Evolutionary conservation across 2,888 invertebrate genomes (phyloP).

Genomic region (Campoplex capitator): DNA sequence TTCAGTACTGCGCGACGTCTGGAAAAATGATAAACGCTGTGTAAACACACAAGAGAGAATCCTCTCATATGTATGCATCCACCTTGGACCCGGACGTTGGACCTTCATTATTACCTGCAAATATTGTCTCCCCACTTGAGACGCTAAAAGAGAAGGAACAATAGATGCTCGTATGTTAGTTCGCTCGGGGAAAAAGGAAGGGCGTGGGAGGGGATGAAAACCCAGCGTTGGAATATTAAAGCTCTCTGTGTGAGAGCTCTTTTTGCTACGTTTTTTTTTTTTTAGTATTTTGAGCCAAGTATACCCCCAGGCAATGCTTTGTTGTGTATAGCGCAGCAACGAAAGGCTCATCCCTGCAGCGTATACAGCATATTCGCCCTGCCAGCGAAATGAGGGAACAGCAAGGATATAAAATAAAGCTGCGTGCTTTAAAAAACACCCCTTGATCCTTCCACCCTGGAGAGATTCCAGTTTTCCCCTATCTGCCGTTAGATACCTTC

Average conservation of each 20-base stretch:
- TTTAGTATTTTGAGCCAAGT: constrained; percentile 52
- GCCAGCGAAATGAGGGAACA: constrained; percentile 28
- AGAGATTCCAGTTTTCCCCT: constrained; percentile 49
- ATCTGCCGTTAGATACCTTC: background rate
- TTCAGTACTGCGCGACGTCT: constrained; percentile 70
- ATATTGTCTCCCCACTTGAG: constrained; percentile 69
- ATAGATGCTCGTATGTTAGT: constrained; percentile 52
- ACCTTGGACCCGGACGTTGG: constrained; percentile 62
- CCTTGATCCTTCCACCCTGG: constrained; percentile 19
- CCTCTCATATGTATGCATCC: constrained; percentile 62
- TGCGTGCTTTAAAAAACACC: constrained; percentile 19
- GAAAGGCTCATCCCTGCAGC: constrained; percentile 57
- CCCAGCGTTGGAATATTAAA: constrained; percentile 46
- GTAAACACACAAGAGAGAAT: constrained; percentile 71
- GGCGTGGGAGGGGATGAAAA: constrained; percentile 23
- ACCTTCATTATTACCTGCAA: constrained; percentile 70
- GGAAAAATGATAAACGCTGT: constrained; percentile 80
- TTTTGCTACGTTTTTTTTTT: constrained; percentile 30
- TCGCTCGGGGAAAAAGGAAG: constrained; percentile 9
- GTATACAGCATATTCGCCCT: constrained; percentile 37
- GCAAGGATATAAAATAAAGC: constrained; percentile 51
- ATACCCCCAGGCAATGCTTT: constrained; percentile 43
- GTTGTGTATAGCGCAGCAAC: constrained; percentile 47
- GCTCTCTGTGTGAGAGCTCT: constrained; percentile 31
- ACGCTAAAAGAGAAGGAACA: constrained; percentile 62